Base-by-base conservation (phyloP, 1,140 invertebrate species). In the Drosophila seguyi region DNA sequence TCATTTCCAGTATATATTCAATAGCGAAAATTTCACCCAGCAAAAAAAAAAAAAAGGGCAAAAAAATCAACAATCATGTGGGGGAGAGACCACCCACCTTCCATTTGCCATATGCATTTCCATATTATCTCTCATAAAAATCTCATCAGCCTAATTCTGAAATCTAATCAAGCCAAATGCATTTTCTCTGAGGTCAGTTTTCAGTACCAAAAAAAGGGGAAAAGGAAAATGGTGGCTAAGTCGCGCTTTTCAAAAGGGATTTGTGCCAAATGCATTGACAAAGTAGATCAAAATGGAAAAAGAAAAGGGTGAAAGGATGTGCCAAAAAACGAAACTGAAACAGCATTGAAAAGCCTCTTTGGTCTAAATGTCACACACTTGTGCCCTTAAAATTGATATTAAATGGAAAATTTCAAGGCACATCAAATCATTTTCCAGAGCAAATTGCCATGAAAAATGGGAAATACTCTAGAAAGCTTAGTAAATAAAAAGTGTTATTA, bases 161-260 rank as follows among this genome's bases (percentile, higher is more conserved):
- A 90, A 88, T 68, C 81, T 88, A 88, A 88, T 88, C 84, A 88
- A 90, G 71, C 48, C 67, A 73, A 86, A 87, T 86, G 82, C 53
- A 82, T 79, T 67, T 58, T 42, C 60, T 48, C 44, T 50, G 75
- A 84, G 76, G 75, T 81, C 80, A 84, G 76, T 56, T 57, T 48
- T 50, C 22, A 4, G 14, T 13, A 44, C 20, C 1, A 18, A 10
- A 41, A 44, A 44, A 44, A 20, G 14, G 5, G 18, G 29, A 38
- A 39, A 20, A 45, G 44, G 38, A 16, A 61, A 53, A 75, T 34
- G 45, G 58, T 60, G 65, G 68, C 66, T 39, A 18, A 59, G 56
- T 60, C 81, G 78, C 79, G 61, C 39, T 61, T 69, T 44, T 83
- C 62, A 62, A 79, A 79, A 65, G 52, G 42, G 27, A 68, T 78